Base-by-base conservation (phyloP, 2,888 invertebrate species). In the Temnothorax ravouxi region DNA sequence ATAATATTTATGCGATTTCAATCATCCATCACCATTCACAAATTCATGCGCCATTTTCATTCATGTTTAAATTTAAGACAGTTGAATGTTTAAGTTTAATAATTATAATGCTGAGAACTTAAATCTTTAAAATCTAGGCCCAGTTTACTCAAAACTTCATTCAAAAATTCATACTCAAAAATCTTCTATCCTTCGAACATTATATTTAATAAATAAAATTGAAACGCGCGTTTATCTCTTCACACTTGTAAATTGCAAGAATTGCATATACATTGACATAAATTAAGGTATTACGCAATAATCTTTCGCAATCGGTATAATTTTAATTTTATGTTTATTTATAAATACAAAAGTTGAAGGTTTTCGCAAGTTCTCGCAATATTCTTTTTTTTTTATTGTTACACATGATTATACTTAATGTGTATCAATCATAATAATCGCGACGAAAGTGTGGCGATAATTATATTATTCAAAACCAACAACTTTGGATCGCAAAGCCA, bases 41-140 rank as follows among this genome's bases (percentile, higher is more conserved):
- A 88, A 72, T 86, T 84, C 89, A 88, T 84, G 29, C 88, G 80
- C 82, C 85, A 83, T 74, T 72, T 77, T 80, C 85, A 88, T 85
- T 85, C 86, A 69, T 86, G 83, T 81, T 88, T 88, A 86, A 77
- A 72, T 86, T 85, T 90, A 88, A 87, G 86, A 87, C 80, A 89
- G 71, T 88, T 88, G 88, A 91, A 87, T 89, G 86, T 86, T 84
- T 86, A 86, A 84, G 83, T 64, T 84, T 91, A 88, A 90, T 88
- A 89, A 87, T 88, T 89, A 87, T 90, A 86, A 91, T 85, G 76
- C 88, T 85, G 74, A 84, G 66, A 88, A 91, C 92, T 89, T 80
- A 90, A 90, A 88, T 88, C 69, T 84, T 89, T 91, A 92, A 92
- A 92, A 93, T 88, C 91, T 91, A 92, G 92, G 91, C 92, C 91